Evolutionary conservation across 2,888 invertebrate genomes (phyloP), one percentile per base, ranked within the genome.

Genomic region (Ellobium chinense): DNA sequence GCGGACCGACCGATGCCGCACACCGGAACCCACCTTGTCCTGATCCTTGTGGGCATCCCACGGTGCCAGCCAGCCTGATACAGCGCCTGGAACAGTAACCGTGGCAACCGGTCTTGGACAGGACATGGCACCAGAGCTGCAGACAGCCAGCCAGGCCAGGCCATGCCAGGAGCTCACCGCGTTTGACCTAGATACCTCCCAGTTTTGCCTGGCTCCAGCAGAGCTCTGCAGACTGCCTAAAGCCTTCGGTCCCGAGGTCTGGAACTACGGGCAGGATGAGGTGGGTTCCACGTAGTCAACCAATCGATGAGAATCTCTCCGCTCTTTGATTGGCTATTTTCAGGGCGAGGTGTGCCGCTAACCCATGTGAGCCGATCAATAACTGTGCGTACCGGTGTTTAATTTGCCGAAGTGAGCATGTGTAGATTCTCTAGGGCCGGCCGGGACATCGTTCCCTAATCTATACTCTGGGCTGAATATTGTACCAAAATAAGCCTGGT

Each of bases 291-390:
- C 31, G 65, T 65, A n/a, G 24, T 24, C n/a, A 29, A 14, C 31
- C 65, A 34, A 68, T 68, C 68, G 68, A 68, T 68, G 24, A 21
- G 39, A 5, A 34, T 65, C 36, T 68, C 39, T 68, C 29, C 24
- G 14, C 24, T 68, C 7, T 9, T 68, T 68, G 37, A 37, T 68
- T 68, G 68, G 39, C 14, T 24, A 58, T 24, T 24, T n/a, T n/a
- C 4, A n/a, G 68, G 4, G 5, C 34, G 68, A 37, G 39, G 39
- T 68, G 68, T 34, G 63, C 14, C 12, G 63, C 31, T 63, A 63
- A 63, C n/a, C 68, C 68, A 24, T 68, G 68, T 21, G 37, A 34
- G 39, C 68, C 21, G 39, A 68, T 68, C 68, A 37, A 68, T 68
- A 37, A 9, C 21, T 34, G 31, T 24, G 68, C 21, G 36, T 37